phyloP scores from a whole-genome alignment of 2,888 invertebrate genomes.

The Glyphotaelius pellucidus region DNA sequence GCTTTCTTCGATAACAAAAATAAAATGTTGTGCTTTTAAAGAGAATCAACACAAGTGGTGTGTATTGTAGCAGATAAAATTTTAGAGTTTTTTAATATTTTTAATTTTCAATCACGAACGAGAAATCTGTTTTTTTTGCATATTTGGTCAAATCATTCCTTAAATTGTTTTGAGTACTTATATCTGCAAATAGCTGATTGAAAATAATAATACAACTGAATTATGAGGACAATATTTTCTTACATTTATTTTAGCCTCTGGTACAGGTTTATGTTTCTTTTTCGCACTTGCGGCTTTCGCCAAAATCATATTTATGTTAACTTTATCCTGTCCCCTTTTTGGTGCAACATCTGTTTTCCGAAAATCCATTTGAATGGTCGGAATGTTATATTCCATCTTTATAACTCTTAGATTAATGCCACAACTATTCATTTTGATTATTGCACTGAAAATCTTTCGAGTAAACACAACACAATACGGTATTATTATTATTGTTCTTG shows the following conservation, averaged over 20 bases:
- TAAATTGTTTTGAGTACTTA: not conserved
- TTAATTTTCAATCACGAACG: too few species aligned
- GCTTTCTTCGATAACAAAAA: too few species aligned
- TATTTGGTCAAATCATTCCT: too few species aligned
- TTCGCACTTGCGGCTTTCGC: not conserved
- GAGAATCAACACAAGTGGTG: too few species aligned
- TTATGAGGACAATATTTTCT: not conserved
- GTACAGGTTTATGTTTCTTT: not conserved
- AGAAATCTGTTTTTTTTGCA: too few species aligned
- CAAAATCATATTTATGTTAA: not conserved
- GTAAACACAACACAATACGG: not conserved
- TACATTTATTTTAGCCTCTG: slow-evolving; percentile 20
- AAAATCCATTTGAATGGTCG: slow-evolving; percentile 47
- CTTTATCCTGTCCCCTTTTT: not conserved
- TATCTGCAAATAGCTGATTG: not conserved
- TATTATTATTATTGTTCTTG: not conserved
- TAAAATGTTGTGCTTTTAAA: too few species aligned
- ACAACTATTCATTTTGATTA: slow-evolving; percentile 50
- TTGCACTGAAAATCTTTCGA: not conserved
- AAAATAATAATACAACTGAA: not conserved
- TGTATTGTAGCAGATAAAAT: too few species aligned
- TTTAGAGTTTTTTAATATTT: too few species aligned
- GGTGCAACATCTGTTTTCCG: not conserved
- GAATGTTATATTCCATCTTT: slow-evolving; percentile 63
- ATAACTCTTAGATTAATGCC: slow-evolving; percentile 61